Percentiles rank a stretch among this genome's conserved stretches.
These are phyloP conservation scores for Poeciliopsis turrubarensis DNA, from an alignment of 2,113 vertebrate genomes.

Conservation along the genomic window DNA sequence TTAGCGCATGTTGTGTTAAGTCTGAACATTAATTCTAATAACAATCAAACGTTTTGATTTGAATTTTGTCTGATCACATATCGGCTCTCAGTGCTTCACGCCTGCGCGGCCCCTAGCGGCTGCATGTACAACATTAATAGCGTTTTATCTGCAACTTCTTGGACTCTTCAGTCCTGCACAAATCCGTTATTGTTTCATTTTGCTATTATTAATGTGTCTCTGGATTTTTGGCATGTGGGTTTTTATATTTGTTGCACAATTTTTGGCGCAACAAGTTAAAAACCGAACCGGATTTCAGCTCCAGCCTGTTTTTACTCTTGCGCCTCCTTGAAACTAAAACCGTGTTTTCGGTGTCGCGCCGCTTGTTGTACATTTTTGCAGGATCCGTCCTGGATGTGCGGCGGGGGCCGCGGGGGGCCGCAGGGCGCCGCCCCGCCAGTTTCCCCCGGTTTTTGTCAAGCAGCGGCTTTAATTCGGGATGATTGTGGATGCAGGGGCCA, in stretches of 20 bases:
- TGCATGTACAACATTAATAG: constrained; percentile 35
- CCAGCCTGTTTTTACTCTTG: neutral
- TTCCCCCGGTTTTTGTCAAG: constrained; percentile 82
- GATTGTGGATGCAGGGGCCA: constrained; percentile 96
- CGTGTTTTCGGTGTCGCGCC: constrained; percentile 28
- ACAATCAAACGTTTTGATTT: neutral
- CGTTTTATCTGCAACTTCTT: constrained; percentile 10
- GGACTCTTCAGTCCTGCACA: neutral
- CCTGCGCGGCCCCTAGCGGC: constrained; percentile 81
- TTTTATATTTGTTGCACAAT: neutral
- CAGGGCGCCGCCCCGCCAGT: constrained; percentile 87
- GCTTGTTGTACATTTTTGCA: constrained; percentile 57
- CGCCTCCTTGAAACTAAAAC: constrained; percentile 28
- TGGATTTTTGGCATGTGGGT: too few relatives aligned
- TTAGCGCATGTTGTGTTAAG: neutral
- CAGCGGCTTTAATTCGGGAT: constrained; percentile 81
- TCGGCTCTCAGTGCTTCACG: constrained; percentile 6
- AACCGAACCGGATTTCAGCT: neutral
- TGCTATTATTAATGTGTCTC: neutral
- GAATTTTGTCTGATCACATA: neutral
- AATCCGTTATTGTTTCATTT: neutral
- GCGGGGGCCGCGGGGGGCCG: constrained; percentile 83
- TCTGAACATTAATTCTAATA: neutral
- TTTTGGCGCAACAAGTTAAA: constrained; percentile 6
- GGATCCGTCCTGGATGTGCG: constrained; percentile 48